Conservation (phyloP, 2,797 vertebrate species). For the Champsocephalus esox region DNA sequence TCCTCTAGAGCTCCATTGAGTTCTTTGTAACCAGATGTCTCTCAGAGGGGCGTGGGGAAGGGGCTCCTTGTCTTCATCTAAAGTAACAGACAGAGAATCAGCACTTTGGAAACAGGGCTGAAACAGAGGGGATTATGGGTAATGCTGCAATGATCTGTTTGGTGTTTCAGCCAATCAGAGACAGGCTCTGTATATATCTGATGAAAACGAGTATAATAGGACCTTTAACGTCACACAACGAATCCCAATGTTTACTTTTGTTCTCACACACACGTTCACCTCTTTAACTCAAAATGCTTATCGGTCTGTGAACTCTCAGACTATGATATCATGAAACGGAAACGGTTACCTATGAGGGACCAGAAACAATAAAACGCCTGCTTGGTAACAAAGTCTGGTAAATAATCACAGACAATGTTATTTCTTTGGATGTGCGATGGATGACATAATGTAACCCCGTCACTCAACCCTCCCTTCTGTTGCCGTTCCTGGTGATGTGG, state of each 20-base stretch:
- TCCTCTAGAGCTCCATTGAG: too few species aligned
- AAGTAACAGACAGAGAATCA: too few species aligned
- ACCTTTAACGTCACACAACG: slow-evolving; percentile 17
- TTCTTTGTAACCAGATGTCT: too few species aligned
- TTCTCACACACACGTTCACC: slow-evolving; percentile 9
- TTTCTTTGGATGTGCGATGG: slow-evolving; percentile 22
- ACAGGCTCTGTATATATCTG: too few species aligned
- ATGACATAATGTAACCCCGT: slow-evolving; percentile 59
- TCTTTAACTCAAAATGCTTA: slow-evolving; percentile 12
- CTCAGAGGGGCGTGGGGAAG: too few species aligned
- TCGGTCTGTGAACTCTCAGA: slow-evolving; percentile 35
- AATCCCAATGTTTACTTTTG: slow-evolving; percentile 14
- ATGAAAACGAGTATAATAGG: too few species aligned
- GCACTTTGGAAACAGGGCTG: too few species aligned
- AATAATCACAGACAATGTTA: slow-evolving; percentile 47
- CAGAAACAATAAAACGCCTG: slow-evolving; percentile 43
- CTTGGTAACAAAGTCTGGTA: slow-evolving; percentile 47
- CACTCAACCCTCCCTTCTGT: slow-evolving; percentile 44
- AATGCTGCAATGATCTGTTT: too few species aligned
- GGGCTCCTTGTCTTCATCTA: too few species aligned
- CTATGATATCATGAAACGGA: slow-evolving; percentile 57
- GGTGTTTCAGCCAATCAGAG: too few species aligned
- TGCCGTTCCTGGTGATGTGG: slow-evolving; percentile 45
- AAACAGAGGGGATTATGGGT: too few species aligned
- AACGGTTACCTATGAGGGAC: slow-evolving; percentile 32